Conservation (phyloP, 2,888 invertebrate species). For the Coleophora deauratella region DNA sequence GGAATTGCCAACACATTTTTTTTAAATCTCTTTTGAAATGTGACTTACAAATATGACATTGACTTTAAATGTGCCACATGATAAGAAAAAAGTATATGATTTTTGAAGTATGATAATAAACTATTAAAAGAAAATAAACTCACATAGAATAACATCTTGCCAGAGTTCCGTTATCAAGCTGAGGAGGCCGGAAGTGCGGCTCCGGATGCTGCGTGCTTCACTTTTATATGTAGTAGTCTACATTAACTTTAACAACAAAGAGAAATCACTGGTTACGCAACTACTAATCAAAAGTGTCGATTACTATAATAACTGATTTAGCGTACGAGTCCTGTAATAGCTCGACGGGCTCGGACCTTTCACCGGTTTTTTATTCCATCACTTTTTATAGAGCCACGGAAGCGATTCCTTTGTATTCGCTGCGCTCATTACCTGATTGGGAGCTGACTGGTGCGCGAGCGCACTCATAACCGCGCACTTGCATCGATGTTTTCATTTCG, state of each 20-base stretch:
- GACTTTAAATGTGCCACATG: no score
- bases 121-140: constrained; percentile 15
- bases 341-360: constrained; percentile 24
- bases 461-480: background rate
- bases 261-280: constrained; percentile 35
- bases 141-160: constrained; percentile 28
- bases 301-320: constrained; percentile 15
- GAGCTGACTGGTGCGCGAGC: constrained; percentile 9
- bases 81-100: no score
- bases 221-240: constrained; percentile 26
- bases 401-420: constrained; percentile 18
- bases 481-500: constrained; percentile 20
- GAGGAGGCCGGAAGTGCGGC: constrained; percentile 25
- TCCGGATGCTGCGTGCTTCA: constrained; percentile 25
- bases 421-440: constrained; percentile 16
- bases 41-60: no score
- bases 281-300: constrained; percentile 15
- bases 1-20: no score
- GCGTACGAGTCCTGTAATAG: constrained; percentile 25
- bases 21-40: no score
- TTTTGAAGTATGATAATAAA: no score
- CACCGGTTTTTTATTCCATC: constrained; percentile 21
- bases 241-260: constrained; percentile 31
- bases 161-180: constrained; percentile 16
- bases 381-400: constrained; percentile 12